Base-by-base conservation (phyloP, 1,140 invertebrate genomes). In the Zaprionus lachaisei region DNA sequence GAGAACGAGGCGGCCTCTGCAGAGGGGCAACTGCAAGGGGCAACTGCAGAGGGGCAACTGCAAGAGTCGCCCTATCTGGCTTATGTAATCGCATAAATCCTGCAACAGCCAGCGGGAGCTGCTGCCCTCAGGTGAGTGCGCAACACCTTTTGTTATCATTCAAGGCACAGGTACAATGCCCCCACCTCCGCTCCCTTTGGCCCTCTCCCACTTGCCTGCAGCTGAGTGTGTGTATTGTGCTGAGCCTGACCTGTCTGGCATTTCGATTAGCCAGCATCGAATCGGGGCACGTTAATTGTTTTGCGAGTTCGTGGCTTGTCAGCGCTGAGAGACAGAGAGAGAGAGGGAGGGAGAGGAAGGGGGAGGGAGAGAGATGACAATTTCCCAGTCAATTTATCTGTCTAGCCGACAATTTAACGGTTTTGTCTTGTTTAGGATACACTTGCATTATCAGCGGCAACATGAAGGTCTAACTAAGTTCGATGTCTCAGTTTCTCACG, bases 81-180 rank as follows among this genome's bases (percentile, higher is more conserved):
- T 72, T 76, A 72, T 72, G 69, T 72, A 72, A 76, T 76, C 73
- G 61, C 73, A 76, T 76, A 76, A 76, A 76, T 76, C 68, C 61
- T 75, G 60, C 44, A 24, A 61, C 55, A 37, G 73, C 68, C 73
- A 72, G 68, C 68, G 68, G 73, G 68, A 60, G 55, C 67, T 75
- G 54, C 54, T 47, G 72, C 72, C 72, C 51, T 51, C 58, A 61
- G 65, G 72, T 41, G 57, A 57, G 54, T 71, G 73, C 65, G 73
- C 73, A 76, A 76, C 73, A 76, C 73, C 73, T 76, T 72, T 76
- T 76, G 69, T 76, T 76, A 76, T 76, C 73, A 76, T 72, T 65
- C 73, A 61, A 76, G 72, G 68, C 68, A 72, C 68, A 51, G 47
- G 58, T 72, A 69, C 54, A 57, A 51, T 38, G 37, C 72, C 58